Evolutionary conservation across 2,888 invertebrate genomes (phyloP).

Genomic region (Standfussiana lucernea): DNA sequence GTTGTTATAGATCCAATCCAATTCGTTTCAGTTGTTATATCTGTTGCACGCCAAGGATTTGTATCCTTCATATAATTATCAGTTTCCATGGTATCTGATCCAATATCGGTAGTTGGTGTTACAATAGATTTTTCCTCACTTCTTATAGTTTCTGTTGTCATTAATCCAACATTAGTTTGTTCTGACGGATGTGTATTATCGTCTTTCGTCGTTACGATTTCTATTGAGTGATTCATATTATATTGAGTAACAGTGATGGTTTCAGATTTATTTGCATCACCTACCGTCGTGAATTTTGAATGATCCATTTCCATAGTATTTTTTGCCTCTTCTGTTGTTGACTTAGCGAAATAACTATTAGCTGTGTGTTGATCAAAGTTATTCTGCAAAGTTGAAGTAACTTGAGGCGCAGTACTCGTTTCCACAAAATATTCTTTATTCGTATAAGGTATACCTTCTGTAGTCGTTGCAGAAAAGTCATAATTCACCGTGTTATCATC

Average conservation of each 20-base stretch:
- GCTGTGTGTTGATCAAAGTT: constrained; percentile 9
- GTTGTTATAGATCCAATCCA: constrained; percentile 3
- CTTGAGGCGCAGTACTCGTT: constrained; percentile 9
- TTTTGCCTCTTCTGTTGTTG: constrained; percentile 23
- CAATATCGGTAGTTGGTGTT: constrained; percentile 5
- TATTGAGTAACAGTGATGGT: constrained; percentile 30
- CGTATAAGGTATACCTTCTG: constrained; percentile 4
- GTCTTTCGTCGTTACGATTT: constrained; percentile 2
- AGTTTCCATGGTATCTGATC: constrained; percentile 17
- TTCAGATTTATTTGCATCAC: constrained; percentile 7
- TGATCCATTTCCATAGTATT: not conserved
- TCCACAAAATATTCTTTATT: constrained; percentile 19
- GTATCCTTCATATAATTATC: constrained; percentile 32
- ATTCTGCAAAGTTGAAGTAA: constrained; percentile 23
- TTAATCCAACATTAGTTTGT: not conserved
- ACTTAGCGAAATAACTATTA: constrained; percentile 7
- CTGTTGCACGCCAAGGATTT: constrained; percentile 17
- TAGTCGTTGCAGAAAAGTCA: constrained; percentile 1
- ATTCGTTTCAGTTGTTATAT: constrained; percentile 18
- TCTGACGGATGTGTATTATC: not conserved
- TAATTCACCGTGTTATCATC: not conserved
- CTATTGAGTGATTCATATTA: constrained; percentile 14
- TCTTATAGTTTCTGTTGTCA: constrained; percentile 17
- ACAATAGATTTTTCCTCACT: constrained; percentile 9
- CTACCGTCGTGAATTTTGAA: not conserved